These are phyloP conservation scores for Corvus moneduloides DNA, from an alignment of 2,113 vertebrate genomes.

Conservation along the genomic window DNA sequence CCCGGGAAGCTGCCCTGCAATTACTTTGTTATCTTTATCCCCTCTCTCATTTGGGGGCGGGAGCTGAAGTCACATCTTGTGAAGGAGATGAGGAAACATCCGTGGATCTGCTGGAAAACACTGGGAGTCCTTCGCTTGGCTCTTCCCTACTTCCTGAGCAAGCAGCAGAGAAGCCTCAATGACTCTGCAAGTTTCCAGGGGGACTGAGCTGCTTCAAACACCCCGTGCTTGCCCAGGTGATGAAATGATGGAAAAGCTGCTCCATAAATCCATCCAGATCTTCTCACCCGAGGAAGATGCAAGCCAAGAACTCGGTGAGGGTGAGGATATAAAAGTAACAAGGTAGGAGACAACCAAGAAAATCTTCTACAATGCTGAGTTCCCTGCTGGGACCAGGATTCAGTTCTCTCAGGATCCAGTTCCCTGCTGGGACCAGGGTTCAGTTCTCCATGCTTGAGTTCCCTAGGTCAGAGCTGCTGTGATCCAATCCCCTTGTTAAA, in stretches of 20 bases:
- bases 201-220: background rate
- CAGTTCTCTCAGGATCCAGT: background rate
- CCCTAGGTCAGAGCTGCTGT: background rate
- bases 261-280: background rate
- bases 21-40: conserved; percentile 28
- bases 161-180: background rate
- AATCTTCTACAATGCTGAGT: accelerated
- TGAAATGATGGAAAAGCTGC: background rate
- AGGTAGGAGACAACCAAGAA: background rate
- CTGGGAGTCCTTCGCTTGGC: background rate
- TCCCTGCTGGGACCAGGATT: background rate
- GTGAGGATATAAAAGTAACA: accelerated
- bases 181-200: background rate
- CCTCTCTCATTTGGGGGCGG: background rate
- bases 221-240: background rate
- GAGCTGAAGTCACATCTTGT: background rate
- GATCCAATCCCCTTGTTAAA: background rate
- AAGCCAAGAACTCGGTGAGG: background rate
- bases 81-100: background rate
- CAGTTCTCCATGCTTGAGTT: background rate
- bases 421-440: accelerated
- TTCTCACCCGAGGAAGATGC: background rate
- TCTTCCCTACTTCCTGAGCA: background rate
- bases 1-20: background rate
- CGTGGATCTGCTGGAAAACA: background rate